These are phyloP conservation scores for Steinernema hermaphroditum DNA, from an alignment of 2,888 invertebrate species.

Conservation along the genomic window DNA sequence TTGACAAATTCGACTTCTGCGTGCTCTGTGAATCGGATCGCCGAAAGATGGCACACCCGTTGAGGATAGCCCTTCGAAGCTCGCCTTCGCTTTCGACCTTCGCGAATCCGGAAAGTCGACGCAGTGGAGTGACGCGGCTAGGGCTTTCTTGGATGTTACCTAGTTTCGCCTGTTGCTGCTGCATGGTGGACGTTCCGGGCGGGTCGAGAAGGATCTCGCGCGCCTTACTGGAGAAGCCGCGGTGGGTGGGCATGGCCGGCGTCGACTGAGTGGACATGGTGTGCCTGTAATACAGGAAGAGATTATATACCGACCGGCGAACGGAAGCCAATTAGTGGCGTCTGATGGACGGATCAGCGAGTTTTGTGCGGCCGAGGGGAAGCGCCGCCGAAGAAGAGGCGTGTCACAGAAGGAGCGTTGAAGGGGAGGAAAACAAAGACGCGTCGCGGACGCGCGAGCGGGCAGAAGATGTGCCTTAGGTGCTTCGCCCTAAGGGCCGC, in stretches of 20 bases:
- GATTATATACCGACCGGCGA: not conserved
- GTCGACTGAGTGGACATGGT: constrained; percentile 14
- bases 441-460: not conserved
- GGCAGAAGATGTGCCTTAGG: too few relatives aligned
- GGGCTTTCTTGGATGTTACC: not conserved
- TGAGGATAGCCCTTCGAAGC: not conserved
- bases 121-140: not conserved
- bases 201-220: constrained; percentile 46
- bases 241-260: constrained; percentile 36
- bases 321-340: constrained; percentile 11
- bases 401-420: too few relatives aligned
- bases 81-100: not conserved
- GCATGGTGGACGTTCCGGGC: constrained; percentile 25
- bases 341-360: not conserved
- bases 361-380: too few relatives aligned
- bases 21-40: constrained; percentile 10
- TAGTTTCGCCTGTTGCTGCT: constrained; percentile 13
- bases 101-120: not conserved
- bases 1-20: not conserved
- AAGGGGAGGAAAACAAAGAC: not conserved
- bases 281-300: too few relatives aligned
- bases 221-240: constrained; percentile 50
- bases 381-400: too few relatives aligned
- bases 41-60: not conserved
- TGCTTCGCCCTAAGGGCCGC: too few relatives aligned